These are phyloP conservation scores for Tylochromis polylepis DNA, from an alignment of 2,113 vertebrate genomes.

Conservation along the genomic window DNA sequence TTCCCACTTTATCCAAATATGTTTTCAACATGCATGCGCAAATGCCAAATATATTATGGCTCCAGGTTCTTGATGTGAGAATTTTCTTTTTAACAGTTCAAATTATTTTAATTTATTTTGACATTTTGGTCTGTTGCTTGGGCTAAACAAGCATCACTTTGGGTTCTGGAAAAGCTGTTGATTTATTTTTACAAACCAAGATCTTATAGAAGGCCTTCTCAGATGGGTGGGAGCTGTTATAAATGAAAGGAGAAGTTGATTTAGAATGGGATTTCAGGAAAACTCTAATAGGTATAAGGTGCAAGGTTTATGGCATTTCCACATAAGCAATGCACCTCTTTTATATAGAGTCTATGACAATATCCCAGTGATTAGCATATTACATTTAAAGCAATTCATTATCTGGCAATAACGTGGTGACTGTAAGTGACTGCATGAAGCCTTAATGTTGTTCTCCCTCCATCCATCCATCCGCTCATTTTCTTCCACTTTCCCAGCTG, in stretches of 20 bases:
- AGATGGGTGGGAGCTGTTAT: not conserved
- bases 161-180: not conserved
- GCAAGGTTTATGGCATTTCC: too few relatives aligned
- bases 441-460: not conserved
- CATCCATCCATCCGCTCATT: not conserved
- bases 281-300: too few relatives aligned
- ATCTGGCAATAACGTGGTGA: not conserved
- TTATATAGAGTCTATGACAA: too few relatives aligned
- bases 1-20: not conserved
- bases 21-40: accelerated
- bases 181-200: not conserved
- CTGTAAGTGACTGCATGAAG: not conserved
- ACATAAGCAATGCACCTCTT: too few relatives aligned
- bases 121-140: not conserved
- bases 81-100: not conserved
- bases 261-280: too few relatives aligned
- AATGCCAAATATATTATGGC: not conserved
- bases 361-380: too few relatives aligned
- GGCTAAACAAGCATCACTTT: not conserved
- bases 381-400: too few relatives aligned
- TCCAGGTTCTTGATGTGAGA: not conserved
- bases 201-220: not conserved
- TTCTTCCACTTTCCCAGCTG: not conserved
- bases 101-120: not conserved
- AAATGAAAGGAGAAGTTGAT: too few relatives aligned